A percentile compares a stretch with the other conserved stretches of the same genome.
phyloP scores from a whole-genome alignment of 2,888 invertebrate genomes.

The Leptopilina drosophilae region DNA sequence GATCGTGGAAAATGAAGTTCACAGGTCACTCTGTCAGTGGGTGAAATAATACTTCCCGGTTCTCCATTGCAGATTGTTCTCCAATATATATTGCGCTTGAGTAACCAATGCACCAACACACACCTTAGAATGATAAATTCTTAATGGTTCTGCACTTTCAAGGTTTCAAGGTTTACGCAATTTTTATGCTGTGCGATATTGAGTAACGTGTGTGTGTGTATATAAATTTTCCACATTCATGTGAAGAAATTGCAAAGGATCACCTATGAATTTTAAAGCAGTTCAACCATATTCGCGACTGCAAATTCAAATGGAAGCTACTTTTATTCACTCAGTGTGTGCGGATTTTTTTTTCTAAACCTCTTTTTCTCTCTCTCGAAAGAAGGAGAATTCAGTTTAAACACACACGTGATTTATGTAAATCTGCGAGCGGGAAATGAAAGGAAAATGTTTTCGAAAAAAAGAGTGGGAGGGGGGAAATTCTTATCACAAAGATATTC shows the following conservation, averaged over 20 bases:
- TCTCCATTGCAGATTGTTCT: constrained; percentile 66
- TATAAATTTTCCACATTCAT: not conserved
- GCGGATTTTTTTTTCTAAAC: no score
- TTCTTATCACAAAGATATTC: no score
- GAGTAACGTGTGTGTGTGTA: not conserved
- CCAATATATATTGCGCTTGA: constrained; percentile 48
- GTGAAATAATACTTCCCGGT: constrained; percentile 64
- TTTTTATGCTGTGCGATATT: not conserved
- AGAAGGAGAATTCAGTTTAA: not conserved
- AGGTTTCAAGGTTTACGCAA: constrained; percentile 23
- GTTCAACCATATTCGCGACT: not conserved
- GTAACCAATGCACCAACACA: not conserved
- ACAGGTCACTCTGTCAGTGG: constrained; percentile 72
- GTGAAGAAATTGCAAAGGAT: constrained; percentile 18
- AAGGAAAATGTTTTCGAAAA: no score
- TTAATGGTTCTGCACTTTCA: not conserved
- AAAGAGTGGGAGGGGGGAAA: not conserved
- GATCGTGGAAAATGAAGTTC: constrained; percentile 61
- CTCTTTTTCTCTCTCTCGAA: no score
- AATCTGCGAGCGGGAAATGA: not conserved
- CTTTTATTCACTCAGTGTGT: not conserved
- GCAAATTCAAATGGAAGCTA: constrained; percentile 2
- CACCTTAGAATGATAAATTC: not conserved
- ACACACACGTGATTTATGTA: constrained; percentile 1
- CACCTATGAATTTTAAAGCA: constrained; percentile 13